Percentiles rank a stretch among this genome's conserved stretches.
Evolutionary conservation across 1,140 invertebrate genomes (phyloP).

Genomic region (Aleiodes sp.): DNA sequence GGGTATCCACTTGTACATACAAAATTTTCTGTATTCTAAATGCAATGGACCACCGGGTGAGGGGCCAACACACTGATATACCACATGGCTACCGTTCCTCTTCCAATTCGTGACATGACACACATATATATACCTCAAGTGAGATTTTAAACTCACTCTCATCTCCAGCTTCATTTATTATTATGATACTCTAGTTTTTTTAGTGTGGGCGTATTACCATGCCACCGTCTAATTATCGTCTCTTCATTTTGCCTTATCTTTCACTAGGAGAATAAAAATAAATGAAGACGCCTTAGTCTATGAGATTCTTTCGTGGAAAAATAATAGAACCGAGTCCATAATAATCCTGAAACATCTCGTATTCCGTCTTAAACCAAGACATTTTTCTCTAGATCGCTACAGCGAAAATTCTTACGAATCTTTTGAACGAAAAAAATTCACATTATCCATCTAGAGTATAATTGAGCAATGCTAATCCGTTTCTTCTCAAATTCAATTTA

Average conservation of each 20-base stretch:
- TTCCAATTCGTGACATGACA: constrained; percentile 11
- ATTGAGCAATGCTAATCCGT: too few relatives aligned
- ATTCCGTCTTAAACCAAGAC: too few relatives aligned
- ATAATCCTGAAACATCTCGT: background rate
- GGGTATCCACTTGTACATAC: background rate
- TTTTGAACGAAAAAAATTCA: background rate
- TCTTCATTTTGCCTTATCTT: constrained; percentile 22
- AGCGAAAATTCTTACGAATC: background rate
- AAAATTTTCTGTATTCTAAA: constrained; percentile 32
- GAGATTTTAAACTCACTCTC: background rate
- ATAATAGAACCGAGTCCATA: too few relatives aligned
- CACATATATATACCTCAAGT: constrained; percentile 11
- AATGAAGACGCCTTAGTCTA: too few relatives aligned
- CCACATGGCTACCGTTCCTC: constrained; percentile 37
- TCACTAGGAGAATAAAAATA: background rate
- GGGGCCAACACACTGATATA: constrained; percentile 4
- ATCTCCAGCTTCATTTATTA: constrained; percentile 21
- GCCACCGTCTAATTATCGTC: constrained; percentile 33
- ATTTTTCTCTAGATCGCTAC: background rate
- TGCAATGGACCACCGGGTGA: constrained; percentile 38
- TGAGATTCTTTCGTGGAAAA: too few relatives aligned
- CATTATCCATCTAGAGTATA: background rate
- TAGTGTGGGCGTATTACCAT: constrained; percentile 29
- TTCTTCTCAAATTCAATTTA: background rate
- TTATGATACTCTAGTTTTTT: constrained; percentile 16